These are phyloP conservation scores for Nematopogon swammerdamellus DNA, from an alignment of 2,888 invertebrate genomes.

Conservation along the genomic window DNA sequence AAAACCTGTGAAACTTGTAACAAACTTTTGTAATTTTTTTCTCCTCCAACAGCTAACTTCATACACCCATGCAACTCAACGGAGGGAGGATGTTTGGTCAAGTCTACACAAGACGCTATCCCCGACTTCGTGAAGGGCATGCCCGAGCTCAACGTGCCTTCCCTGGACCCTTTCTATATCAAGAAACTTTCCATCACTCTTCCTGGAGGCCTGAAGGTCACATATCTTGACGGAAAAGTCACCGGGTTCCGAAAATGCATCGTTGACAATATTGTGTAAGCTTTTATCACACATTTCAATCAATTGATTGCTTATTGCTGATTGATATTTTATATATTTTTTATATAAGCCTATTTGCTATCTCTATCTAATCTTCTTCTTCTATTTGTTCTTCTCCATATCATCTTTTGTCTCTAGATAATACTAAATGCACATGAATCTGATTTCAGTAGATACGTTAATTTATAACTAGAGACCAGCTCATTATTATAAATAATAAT, in stretches of 20 bases:
- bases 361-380: too few relatives aligned
- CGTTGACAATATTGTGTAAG: conserved; percentile 40
- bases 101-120: conserved; percentile 34
- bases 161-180: conserved; percentile 38
- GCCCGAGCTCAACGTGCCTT: conserved; percentile 25
- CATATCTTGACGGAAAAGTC: conserved; percentile 39
- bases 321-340: too few relatives aligned
- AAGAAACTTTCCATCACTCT: conserved; percentile 34
- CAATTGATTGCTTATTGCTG: too few relatives aligned
- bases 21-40: too few relatives aligned
- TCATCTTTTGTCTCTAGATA: too few relatives aligned
- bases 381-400: too few relatives aligned
- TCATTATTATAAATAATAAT: too few relatives aligned
- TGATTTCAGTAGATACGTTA: too few relatives aligned
- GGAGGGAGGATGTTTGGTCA: conserved; percentile 27
- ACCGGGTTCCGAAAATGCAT: conserved; percentile 36
- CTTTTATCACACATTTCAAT: conserved; percentile 14
- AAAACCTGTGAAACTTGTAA: too few relatives aligned
- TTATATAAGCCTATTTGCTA: too few relatives aligned
- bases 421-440: too few relatives aligned
- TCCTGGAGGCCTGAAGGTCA: conserved; percentile 30
- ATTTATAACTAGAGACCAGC: too few relatives aligned
- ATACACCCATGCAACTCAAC: conserved; percentile 39
- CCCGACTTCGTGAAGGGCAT: conserved; percentile 40
- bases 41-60: conserved; percentile 44